Percentiles rank a stretch among this genome's conserved stretches.
phyloP scores from a whole-genome alignment of 2,888 invertebrate species.

The Idaea dimidiata region DNA sequence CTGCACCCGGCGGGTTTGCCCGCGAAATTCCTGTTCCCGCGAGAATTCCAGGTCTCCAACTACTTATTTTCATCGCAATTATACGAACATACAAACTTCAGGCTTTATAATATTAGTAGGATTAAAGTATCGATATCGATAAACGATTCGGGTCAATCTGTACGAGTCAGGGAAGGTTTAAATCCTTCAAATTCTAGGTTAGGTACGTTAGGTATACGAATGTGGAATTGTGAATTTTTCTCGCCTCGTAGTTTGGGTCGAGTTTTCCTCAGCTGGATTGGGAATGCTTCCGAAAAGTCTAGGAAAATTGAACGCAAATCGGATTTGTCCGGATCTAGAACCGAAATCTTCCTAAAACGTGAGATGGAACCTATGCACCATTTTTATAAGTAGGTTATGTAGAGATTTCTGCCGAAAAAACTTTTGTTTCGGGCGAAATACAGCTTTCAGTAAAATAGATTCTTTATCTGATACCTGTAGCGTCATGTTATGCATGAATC shows the following conservation, averaged over 20 bases:
- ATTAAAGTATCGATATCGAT: conserved; percentile 34
- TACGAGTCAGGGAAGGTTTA: conserved; percentile 55
- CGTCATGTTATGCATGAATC: not conserved
- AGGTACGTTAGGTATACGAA: conserved; percentile 49
- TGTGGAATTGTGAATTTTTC: conserved; percentile 54
- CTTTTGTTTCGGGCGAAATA: conserved; percentile 3
- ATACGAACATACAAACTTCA: no score
- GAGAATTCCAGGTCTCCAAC: no score
- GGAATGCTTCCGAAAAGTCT: conserved; percentile 62
- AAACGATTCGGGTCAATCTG: conserved; percentile 51
- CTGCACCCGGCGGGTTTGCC: no score
- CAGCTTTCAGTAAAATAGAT: not conserved
- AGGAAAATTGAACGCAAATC: conserved; percentile 76
- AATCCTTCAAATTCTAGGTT: conserved; percentile 62
- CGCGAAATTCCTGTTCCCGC: no score
- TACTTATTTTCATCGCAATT: no score
- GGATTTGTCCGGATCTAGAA: conserved; percentile 64
- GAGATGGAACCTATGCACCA: conserved; percentile 48
- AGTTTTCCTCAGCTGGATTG: conserved; percentile 56
- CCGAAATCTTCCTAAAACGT: conserved; percentile 52
- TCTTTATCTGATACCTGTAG: not conserved
- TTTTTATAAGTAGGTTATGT: conserved; percentile 22
- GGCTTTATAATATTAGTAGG: conserved; percentile 29
- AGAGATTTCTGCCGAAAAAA: conserved; percentile 19
- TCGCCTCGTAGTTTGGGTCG: conserved; percentile 55